Evolutionary conservation across 1,140 invertebrate genomes (phyloP).

Genomic region (Ceratosolen fusciceps): DNA sequence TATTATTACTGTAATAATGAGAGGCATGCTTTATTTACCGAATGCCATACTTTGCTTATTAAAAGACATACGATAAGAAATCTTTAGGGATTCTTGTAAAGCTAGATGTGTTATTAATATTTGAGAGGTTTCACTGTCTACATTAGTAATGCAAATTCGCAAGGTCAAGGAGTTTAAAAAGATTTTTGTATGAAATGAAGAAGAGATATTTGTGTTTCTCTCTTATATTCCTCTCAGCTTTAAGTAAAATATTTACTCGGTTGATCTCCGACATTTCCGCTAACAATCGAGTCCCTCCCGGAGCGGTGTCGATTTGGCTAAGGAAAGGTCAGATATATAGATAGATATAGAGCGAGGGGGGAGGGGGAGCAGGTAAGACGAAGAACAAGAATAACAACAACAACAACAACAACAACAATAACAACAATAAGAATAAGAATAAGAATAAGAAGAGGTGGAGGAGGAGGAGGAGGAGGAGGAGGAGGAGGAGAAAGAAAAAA

Average conservation of each 20-base stretch:
- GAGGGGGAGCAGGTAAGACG: too few species aligned
- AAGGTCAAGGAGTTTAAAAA: neutral
- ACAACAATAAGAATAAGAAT: too few species aligned
- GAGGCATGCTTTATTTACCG: neutral
- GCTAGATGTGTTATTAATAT: neutral
- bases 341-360: too few species aligned
- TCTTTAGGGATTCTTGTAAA: neutral
- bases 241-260: slow-evolving; percentile 12
- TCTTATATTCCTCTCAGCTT: too few species aligned
- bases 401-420: too few species aligned
- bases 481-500: too few species aligned
- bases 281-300: neutral
- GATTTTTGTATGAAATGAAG: neutral
- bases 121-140: too few species aligned
- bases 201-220: too few species aligned
- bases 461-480: too few species aligned
- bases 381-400: too few species aligned
- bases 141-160: too few species aligned
- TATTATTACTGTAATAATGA: neutral
- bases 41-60: neutral
- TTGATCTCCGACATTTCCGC: neutral
- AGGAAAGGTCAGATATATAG: slow-evolving; percentile 19
- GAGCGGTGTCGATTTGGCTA: neutral
- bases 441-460: too few species aligned
- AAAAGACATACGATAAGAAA: neutral